These are phyloP conservation scores for Saccostrea cuccullata DNA, from an alignment of 1,140 invertebrate species.

Conservation along the genomic window DNA sequence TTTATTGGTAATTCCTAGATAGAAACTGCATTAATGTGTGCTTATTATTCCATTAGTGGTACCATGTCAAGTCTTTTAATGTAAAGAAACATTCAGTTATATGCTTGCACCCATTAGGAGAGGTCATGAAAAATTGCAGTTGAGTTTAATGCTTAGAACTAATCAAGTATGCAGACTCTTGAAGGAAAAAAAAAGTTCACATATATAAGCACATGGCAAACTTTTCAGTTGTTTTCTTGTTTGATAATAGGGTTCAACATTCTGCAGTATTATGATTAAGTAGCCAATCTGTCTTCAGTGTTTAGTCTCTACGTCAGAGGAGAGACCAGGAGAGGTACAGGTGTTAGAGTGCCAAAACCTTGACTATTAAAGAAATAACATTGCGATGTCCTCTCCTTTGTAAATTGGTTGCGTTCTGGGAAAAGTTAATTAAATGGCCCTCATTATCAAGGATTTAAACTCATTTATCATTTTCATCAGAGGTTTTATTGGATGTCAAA, in stretches of 20 bases:
- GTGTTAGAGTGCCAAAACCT: not conserved
- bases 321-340: not conserved
- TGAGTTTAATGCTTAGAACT: not conserved
- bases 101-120: conserved; percentile 3
- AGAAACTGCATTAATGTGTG: not conserved
- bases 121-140: not conserved
- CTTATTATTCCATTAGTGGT: not conserved
- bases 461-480: conserved; percentile 5
- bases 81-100: not conserved
- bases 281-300: conserved; percentile 11
- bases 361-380: not conserved
- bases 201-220: conserved; percentile 16
- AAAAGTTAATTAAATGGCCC: conserved; percentile 25
- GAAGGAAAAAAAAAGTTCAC: conserved; percentile 15
- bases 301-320: not conserved
- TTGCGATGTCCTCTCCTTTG: not conserved
- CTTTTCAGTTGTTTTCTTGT: conserved; percentile 1
- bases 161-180: conserved; percentile 5
- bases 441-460: conserved; percentile 2
- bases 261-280: conserved; percentile 25
- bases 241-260: conserved; percentile 27
- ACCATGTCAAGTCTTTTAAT: not conserved
- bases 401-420: not conserved
- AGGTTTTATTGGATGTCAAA: not conserved
- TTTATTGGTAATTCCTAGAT: conserved; percentile 16